phyloP scores from a whole-genome alignment of 2,888 invertebrate species.

The Pristionchus japonicus region DNA sequence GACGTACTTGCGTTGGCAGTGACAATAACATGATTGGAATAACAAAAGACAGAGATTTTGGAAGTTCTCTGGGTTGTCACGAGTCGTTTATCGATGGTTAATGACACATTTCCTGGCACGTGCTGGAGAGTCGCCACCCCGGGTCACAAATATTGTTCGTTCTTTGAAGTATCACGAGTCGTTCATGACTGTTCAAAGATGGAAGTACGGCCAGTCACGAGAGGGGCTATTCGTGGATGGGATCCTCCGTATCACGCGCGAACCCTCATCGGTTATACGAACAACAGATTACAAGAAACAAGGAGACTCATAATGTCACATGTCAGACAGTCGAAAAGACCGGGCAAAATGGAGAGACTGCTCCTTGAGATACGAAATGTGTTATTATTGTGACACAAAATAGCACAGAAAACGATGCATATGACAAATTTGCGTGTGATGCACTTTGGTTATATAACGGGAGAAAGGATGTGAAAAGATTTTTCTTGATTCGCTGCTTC shows the following conservation, averaged over 20 bases:
- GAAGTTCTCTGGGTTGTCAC: background rate
- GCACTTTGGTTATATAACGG: no score
- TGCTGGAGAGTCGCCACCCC: no score
- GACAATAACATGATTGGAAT: background rate
- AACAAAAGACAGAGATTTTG: background rate
- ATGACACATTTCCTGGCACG: no score
- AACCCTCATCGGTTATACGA: no score
- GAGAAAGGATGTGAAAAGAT: no score
- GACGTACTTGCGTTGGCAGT: background rate
- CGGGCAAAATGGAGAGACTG: background rate
- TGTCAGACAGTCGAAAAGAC: background rate
- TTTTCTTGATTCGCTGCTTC: no score
- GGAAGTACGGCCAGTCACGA: background rate
- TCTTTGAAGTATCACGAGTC: no score
- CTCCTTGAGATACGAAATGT: background rate
- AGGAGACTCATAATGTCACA: no score
- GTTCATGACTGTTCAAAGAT: background rate
- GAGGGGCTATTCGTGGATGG: background rate
- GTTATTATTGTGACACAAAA: background rate
- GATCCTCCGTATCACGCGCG: no score
- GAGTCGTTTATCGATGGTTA: no score
- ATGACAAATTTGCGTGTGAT: background rate
- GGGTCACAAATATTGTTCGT: no score
- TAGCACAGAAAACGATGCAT: background rate
- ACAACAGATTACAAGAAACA: no score